Percentiles rank a stretch among this genome's conserved stretches.
These are phyloP conservation scores for Melipona beecheii DNA, from an alignment of 2,888 invertebrate species.

Conservation along the genomic window DNA sequence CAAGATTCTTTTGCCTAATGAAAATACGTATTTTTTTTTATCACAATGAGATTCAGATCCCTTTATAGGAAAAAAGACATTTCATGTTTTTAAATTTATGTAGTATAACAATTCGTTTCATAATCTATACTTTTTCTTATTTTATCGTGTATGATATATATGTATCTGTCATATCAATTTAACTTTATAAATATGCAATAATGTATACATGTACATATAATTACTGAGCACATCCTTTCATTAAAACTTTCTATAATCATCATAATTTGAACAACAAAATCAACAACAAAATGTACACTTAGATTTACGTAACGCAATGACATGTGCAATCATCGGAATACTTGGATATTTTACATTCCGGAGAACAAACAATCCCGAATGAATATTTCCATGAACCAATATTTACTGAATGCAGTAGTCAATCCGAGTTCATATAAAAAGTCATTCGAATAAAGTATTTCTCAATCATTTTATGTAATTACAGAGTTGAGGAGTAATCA, in stretches of 20 bases:
- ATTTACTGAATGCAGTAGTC: neutral
- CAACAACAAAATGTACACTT: neutral
- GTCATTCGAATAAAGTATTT: neutral
- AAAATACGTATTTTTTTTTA: neutral
- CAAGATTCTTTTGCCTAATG: neutral
- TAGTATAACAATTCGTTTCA: neutral
- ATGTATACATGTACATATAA: neutral
- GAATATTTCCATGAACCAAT: no score
- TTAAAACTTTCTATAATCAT: conserved; percentile 33
- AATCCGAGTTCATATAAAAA: neutral
- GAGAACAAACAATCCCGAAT: no score
- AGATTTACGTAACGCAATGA: neutral
- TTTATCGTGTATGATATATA: neutral
- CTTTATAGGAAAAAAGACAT: neutral
- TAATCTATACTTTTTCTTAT: neutral
- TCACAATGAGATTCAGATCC: neutral
- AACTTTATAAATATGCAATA: conserved; percentile 4
- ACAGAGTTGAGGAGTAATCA: no score
- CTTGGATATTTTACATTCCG: neutral
- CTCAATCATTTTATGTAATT: no score
- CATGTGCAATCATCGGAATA: neutral
- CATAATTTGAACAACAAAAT: neutral
- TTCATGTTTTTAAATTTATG: neutral
- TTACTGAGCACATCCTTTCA: neutral
- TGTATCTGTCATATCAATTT: neutral